A percentile compares a stretch with the other conserved stretches of the same genome.
These are phyloP conservation scores for Polypterus bichir DNA, from an alignment of 2,113 vertebrate genomes.

Conservation along the genomic window DNA sequence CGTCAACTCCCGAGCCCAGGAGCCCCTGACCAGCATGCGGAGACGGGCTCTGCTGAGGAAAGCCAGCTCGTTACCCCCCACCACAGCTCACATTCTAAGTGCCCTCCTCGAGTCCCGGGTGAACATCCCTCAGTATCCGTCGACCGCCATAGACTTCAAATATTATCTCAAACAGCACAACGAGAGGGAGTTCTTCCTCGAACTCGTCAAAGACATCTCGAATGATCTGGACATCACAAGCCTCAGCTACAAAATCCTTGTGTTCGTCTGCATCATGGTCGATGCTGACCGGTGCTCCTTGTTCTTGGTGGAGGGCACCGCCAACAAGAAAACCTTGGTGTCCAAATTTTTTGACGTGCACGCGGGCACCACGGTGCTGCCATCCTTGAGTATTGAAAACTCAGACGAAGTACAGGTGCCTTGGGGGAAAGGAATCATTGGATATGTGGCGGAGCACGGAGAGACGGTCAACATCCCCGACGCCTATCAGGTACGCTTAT, in stretches of 20 bases:
- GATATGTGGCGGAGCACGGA: conserved; percentile 91
- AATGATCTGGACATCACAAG: conserved; percentile 91
- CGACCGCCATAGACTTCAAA: conserved; percentile 88
- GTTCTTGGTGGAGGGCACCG: conserved; percentile 79
- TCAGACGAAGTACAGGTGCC: conserved; percentile 92
- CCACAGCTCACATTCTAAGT: conserved; percentile 88
- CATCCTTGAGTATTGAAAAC: conserved; percentile 67
- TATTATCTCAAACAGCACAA: conserved; percentile 87
- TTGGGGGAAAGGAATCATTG: conserved; percentile 96
- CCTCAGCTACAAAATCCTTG: conserved; percentile 91
- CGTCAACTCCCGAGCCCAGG: conserved; percentile 75
- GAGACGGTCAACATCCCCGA: conserved; percentile 94
- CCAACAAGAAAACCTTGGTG: conserved; percentile 84
- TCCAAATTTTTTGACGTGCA: conserved; percentile 97
- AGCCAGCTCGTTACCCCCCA: conserved; percentile 88
- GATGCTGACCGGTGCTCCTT: conserved; percentile 89
- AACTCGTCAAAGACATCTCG: conserved; percentile 96
- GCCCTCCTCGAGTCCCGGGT: conserved; percentile 92
- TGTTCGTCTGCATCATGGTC: conserved; percentile 95
- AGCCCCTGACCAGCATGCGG: conserved; percentile 83
- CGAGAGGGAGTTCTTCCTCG: conserved; percentile 90
- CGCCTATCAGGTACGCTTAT: conserved; percentile 82
- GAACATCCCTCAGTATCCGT: conserved; percentile 90
- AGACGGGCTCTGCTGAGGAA: conserved; percentile 83
- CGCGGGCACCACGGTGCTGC: conserved; percentile 79